A percentile compares a stretch with the other conserved stretches of the same genome.
Conservation (phyloP, 2,888 invertebrate species). For the Linyphia triangularis region DNA sequence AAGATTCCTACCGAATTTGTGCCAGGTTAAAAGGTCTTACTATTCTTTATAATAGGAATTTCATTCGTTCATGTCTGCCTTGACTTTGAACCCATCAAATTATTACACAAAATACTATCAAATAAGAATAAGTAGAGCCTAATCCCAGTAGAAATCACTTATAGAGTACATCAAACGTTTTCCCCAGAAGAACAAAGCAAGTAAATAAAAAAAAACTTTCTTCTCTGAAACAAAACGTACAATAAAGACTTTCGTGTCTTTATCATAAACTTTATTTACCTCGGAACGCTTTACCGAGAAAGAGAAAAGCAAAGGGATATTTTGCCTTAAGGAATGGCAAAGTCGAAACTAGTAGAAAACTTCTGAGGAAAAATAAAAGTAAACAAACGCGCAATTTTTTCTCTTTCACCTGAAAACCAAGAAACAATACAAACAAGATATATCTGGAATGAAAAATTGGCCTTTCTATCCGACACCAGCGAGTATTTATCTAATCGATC, state of each 20-base stretch:
- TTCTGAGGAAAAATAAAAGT: background rate
- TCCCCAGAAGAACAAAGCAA: background rate
- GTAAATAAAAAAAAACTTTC: background rate
- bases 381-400: background rate
- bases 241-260: background rate
- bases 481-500: conserved; percentile 54
- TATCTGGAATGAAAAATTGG: conserved; percentile 21
- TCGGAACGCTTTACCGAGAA: conserved; percentile 15
- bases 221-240: background rate
- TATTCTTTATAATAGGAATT: no score
- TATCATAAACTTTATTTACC: conserved; percentile 22
- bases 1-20: no score
- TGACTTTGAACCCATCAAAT: no score
- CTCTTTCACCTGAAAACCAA: background rate
- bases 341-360: conserved; percentile 33
- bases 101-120: no score
- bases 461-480: background rate
- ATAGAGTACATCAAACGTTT: background rate
- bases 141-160: background rate
- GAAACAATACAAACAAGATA: conserved; percentile 39
- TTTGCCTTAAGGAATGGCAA: background rate
- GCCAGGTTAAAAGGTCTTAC: no score
- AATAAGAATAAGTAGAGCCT: no score
- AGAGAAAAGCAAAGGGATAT: conserved; percentile 19
- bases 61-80: no score